These are phyloP conservation scores for Tyrannus savana DNA, from an alignment of 2,113 vertebrate species.

Conservation along the genomic window DNA sequence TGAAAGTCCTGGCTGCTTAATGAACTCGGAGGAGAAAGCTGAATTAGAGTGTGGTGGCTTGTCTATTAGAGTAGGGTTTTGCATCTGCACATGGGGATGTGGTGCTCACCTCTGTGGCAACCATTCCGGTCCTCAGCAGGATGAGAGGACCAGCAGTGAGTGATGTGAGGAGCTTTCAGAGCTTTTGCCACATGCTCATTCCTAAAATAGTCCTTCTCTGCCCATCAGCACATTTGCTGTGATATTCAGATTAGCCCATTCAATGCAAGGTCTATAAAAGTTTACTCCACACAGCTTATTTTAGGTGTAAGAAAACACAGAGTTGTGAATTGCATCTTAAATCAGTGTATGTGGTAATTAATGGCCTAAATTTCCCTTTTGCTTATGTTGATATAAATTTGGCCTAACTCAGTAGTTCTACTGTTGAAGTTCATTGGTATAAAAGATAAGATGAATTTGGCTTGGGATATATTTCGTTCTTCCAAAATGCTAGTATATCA, in stretches of 20 bases:
- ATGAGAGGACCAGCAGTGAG: not conserved
- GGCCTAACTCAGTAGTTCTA: not conserved
- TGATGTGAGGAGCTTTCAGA: not conserved
- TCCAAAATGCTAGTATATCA: not conserved
- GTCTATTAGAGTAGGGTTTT: not conserved
- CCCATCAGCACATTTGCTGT: not conserved
- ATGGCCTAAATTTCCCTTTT: not conserved
- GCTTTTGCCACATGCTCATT: not conserved
- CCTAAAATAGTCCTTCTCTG: not conserved
- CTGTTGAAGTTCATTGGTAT: not conserved
- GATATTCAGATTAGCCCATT: not conserved
- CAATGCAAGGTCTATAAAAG: not conserved
- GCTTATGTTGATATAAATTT: not conserved
- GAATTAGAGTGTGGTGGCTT: not conserved
- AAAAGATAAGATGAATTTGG: not conserved
- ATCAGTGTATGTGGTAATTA: not conserved
- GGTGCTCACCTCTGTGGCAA: not conserved
- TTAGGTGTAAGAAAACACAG: not conserved
- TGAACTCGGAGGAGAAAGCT: not conserved
- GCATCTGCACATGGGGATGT: not conserved
- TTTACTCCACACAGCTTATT: not conserved
- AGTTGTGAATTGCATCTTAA: not conserved
- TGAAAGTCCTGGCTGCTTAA: not conserved
- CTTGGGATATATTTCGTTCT: not conserved
- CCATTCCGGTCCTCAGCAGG: rapidly evolving